phyloP scores from a whole-genome alignment of 2,888 invertebrate species.

The Neria commutata region DNA sequence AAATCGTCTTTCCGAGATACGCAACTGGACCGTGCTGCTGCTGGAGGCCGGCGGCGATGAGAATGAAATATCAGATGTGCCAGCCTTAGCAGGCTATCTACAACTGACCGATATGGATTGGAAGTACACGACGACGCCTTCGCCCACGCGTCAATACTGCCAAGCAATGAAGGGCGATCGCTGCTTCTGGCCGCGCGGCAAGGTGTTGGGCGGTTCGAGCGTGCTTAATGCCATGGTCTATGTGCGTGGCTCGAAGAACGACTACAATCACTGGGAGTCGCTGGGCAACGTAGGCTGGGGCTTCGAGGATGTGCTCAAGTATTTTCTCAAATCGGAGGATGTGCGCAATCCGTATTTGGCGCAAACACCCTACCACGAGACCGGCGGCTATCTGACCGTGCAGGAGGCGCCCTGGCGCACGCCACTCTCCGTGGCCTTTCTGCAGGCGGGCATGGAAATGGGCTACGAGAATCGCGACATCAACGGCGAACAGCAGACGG shows the following conservation, averaged over 20 bases:
- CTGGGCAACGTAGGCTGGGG: conserved; percentile 88
- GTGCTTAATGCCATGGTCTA: conserved; percentile 93
- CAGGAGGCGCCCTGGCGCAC: conserved; percentile 86
- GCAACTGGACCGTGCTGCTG: conserved; percentile 82
- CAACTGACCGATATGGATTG: conserved; percentile 89
- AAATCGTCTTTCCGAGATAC: conserved; percentile 78
- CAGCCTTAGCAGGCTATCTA: conserved; percentile 81
- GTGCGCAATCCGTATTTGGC: conserved; percentile 83
- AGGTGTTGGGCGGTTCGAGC: conserved; percentile 86
- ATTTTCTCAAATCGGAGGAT: conserved; percentile 87
- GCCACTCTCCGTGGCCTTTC: conserved; percentile 80
- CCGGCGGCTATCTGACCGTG: conserved; percentile 82
- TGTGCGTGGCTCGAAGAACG: conserved; percentile 83
- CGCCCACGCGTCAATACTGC: conserved; percentile 78
- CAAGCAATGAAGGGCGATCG: conserved; percentile 85
- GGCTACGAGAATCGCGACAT: conserved; percentile 82
- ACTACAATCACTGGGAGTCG: conserved; percentile 86
- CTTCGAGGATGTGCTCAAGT: conserved; percentile 79
- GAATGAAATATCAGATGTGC: conserved; percentile 87
- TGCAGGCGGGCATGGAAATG: conserved; percentile 81
- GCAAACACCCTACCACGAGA: conserved; percentile 75
- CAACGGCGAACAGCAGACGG: conserved; percentile 82
- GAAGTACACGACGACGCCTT: conserved; percentile 88
- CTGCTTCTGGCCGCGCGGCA: conserved; percentile 92
- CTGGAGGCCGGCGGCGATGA: conserved; percentile 89